phyloP scores from a whole-genome alignment of 2,113 vertebrate genomes.

The Stegostoma tigrinum region DNA sequence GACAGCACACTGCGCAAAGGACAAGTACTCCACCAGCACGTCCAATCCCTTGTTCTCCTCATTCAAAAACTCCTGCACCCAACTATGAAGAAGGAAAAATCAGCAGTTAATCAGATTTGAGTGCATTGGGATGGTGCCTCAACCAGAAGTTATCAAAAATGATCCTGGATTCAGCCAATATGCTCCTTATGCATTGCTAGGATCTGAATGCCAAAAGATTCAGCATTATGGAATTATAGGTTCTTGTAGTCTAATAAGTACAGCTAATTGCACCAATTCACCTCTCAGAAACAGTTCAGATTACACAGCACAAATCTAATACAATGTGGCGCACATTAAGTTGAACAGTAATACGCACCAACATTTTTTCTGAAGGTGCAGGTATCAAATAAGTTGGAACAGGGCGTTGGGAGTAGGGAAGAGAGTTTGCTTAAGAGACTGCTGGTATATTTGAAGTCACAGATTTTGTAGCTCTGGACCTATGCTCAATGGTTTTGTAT shows the following conservation, averaged over 20 bases:
- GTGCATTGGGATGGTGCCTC: not conserved
- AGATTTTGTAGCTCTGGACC: not conserved
- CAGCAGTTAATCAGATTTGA: not conserved
- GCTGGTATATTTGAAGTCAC: not conserved
- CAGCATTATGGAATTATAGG: not conserved
- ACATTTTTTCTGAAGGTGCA: not conserved
- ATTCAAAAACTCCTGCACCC: conserved; percentile 73
- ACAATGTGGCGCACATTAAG: not conserved
- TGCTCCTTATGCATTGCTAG: not conserved
- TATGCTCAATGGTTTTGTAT: not conserved
- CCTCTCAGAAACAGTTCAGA: not conserved
- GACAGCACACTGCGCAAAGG: conserved; percentile 72
- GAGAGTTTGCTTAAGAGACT: too few species aligned
- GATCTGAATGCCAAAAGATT: not conserved
- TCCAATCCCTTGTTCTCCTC: conserved; percentile 84
- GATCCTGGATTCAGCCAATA: not conserved
- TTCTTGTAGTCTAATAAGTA: not conserved
- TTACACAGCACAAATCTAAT: not conserved
- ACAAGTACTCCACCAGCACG: conserved; percentile 82
- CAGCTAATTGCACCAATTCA: not conserved
- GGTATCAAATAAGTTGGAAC: not conserved
- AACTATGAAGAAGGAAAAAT: not conserved
- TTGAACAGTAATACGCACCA: not conserved
- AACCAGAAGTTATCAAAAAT: not conserved
- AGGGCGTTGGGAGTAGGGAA: not conserved